Conservation (phyloP, 2,113 vertebrate species). For the Otus sunia region DNA sequence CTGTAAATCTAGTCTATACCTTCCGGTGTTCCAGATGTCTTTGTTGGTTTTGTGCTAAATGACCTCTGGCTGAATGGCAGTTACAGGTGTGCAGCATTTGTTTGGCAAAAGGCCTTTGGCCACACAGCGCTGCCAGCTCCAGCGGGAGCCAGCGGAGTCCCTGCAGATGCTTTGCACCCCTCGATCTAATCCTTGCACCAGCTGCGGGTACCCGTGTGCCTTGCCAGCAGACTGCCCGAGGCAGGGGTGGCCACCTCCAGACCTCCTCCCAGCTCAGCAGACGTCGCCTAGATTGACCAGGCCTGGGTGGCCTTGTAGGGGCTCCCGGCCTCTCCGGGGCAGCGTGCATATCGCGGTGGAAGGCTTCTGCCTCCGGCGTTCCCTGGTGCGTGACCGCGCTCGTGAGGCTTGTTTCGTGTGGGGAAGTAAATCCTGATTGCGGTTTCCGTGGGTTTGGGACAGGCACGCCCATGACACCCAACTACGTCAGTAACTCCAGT, state of each 20-base stretch:
- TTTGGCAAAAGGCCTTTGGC: not conserved
- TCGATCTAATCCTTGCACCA: not conserved
- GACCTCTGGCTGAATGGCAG: not conserved
- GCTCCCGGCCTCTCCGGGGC: not conserved
- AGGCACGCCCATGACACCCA: constrained; percentile 93
- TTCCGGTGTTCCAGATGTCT: not conserved
- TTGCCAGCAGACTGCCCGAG: not conserved
- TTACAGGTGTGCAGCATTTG: not conserved
- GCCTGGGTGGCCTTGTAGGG: not conserved
- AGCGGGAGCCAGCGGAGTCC: not conserved
- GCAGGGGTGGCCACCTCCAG: not conserved
- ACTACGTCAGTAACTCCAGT: constrained; percentile 88
- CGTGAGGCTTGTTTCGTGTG: not conserved
- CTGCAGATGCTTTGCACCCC: not conserved
- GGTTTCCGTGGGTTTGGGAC: constrained; percentile 35
- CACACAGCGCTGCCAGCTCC: not conserved
- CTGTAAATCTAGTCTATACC: not conserved
- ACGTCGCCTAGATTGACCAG: not conserved
- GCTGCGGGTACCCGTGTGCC: not conserved
- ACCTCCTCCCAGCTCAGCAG: not conserved
- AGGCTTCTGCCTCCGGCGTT: not conserved
- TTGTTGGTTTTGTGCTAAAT: not conserved
- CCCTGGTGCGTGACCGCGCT: not conserved
- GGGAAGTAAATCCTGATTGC: not conserved
- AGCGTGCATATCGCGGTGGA: not conserved